phyloP scores from a whole-genome alignment of 2,888 invertebrate genomes.

The Drosophila neonasuta region DNA sequence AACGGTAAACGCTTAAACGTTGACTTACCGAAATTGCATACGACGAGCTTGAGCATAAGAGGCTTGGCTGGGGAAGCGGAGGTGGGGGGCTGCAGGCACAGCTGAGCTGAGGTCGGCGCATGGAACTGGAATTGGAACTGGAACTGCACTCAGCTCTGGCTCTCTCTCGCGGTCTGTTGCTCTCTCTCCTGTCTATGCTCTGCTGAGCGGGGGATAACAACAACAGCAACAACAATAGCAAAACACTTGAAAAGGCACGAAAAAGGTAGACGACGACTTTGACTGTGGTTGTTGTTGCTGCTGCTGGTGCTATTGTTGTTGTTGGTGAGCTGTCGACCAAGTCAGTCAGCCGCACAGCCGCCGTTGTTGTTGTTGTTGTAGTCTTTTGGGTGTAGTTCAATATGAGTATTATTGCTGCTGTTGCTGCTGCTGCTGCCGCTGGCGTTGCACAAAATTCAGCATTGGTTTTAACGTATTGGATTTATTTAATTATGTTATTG shows the following conservation, averaged over 20 bases:
- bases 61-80: conserved; percentile 19
- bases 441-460: conserved; percentile 65
- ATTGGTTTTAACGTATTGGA: conserved; percentile 56
- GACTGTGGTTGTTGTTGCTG: conserved; percentile 25
- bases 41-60: conserved; percentile 7
- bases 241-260: conserved; percentile 70
- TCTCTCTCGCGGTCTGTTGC: conserved; percentile 22
- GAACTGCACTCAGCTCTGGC: conserved; percentile 50
- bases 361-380: conserved; percentile 47
- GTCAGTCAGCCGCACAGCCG: conserved; percentile 71
- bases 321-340: conserved; percentile 58
- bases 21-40: conserved; percentile 69
- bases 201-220: conserved; percentile 47
- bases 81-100: conserved; percentile 56
- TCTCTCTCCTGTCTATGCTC: conserved; percentile 32
- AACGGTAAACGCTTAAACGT: conserved; percentile 50
- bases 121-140: conserved; percentile 41
- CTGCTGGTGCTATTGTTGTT: conserved; percentile 20
- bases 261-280: conserved; percentile 64
- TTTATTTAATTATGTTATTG: conserved; percentile 39
- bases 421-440: conserved; percentile 32
- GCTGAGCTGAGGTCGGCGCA: conserved; percentile 61
- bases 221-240: conserved; percentile 24
- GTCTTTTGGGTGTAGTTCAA: conserved; percentile 70
- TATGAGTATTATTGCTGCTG: conserved; percentile 64